These are phyloP conservation scores for Pseudomugil gertrudae DNA, from an alignment of 2,797 vertebrate genomes.

Conservation along the genomic window DNA sequence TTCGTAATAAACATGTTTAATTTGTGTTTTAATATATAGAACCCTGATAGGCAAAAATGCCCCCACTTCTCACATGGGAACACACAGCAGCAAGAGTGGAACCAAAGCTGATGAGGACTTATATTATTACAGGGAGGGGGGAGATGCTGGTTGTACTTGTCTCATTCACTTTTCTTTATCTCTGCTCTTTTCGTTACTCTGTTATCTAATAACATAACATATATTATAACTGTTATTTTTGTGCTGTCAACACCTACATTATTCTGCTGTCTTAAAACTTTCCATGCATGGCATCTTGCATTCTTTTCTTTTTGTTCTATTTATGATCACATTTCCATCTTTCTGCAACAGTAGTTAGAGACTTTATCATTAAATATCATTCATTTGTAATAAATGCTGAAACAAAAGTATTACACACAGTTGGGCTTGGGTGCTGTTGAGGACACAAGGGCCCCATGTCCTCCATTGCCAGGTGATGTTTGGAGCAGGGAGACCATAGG, in stretches of 20 bases:
- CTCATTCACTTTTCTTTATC: slow-evolving; percentile 11
- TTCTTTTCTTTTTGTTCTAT: slow-evolving; percentile 10
- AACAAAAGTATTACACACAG: slow-evolving; percentile 80
- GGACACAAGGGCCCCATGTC: slow-evolving; percentile 92
- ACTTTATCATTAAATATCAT: not conserved
- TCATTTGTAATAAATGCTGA: not conserved
- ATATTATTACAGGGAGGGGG: slow-evolving; percentile 8
- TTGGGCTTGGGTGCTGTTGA: slow-evolving; percentile 83
- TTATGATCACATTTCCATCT: slow-evolving; percentile 22
- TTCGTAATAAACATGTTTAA: slow-evolving; percentile 1
- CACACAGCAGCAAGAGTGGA: slow-evolving; percentile 14
- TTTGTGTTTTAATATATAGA: slow-evolving; percentile 16
- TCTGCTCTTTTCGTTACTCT: slow-evolving; percentile 3
- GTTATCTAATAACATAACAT: too few relatives aligned
- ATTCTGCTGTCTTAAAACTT: slow-evolving; percentile 38
- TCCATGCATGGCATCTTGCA: slow-evolving; percentile 24
- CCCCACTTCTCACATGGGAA: not conserved
- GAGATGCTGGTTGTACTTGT: slow-evolving; percentile 17
- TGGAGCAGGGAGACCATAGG: slow-evolving; percentile 88
- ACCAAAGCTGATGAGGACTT: slow-evolving; percentile 4
- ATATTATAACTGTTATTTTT: slow-evolving; percentile 16
- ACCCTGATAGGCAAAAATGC: slow-evolving; percentile 12
- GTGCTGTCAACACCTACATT: slow-evolving; percentile 32
- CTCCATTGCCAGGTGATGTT: slow-evolving; percentile 94
- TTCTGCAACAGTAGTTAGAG: not conserved